Conservation (phyloP, 2,113 vertebrate species). For the Lichenostomus cassidix region DNA sequence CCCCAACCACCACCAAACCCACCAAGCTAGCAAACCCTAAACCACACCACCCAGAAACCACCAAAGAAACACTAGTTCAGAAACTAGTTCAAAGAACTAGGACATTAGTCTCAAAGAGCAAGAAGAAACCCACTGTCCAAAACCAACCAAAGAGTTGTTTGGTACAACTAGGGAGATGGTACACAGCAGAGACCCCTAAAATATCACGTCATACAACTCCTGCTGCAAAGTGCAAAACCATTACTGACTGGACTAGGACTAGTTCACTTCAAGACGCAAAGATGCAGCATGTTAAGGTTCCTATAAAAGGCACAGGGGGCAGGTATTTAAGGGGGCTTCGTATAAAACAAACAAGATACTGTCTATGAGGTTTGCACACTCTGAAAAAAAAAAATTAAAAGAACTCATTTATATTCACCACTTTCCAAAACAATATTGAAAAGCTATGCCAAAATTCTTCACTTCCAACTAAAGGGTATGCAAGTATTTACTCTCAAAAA, state of each 20-base stretch:
- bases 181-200: neutral
- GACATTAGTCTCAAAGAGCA: neutral
- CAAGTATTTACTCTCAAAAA: neutral
- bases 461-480: neutral
- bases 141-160: neutral
- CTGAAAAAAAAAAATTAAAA: neutral
- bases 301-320: neutral
- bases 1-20: neutral
- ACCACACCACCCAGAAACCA: neutral
- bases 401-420: neutral
- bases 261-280: neutral
- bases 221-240: neutral
- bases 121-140: neutral
- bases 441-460: neutral
- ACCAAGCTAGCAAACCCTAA: neutral
- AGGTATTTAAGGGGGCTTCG: neutral
- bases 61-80: neutral
- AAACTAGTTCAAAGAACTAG: neutral
- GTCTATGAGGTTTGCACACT: neutral
- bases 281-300: neutral
- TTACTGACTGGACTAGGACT: neutral
- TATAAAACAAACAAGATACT: neutral
- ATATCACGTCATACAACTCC: rapidly evolving
- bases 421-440: neutral
- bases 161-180: neutral